Conservation (phyloP, 2,113 vertebrate genomes). For the Lagopus muta region DNA sequence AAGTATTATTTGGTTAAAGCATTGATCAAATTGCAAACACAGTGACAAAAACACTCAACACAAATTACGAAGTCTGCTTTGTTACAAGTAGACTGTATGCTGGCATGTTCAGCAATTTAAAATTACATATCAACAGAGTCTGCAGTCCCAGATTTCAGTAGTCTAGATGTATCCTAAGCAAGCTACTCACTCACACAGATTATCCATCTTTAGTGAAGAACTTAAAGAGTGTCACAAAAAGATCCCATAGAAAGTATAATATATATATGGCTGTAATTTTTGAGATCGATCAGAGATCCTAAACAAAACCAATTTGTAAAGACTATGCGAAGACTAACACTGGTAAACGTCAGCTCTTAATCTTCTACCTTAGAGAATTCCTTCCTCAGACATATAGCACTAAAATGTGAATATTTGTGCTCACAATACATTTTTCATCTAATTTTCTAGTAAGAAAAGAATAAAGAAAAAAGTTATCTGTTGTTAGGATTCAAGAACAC, state of each 20-base stretch:
- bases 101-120: background rate
- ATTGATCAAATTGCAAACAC: background rate
- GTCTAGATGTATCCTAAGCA: background rate
- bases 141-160: background rate
- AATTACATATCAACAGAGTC: background rate
- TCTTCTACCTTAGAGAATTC: background rate
- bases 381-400: background rate
- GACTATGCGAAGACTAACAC: background rate
- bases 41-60: background rate
- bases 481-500: background rate
- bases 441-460: background rate
- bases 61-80: background rate
- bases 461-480: background rate
- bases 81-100: background rate
- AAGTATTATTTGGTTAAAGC: background rate
- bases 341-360: background rate
- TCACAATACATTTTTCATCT: background rate
- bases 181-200: background rate
- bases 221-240: background rate
- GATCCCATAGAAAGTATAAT: background rate
- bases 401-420: background rate
- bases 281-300: background rate
- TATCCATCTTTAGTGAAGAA: background rate
- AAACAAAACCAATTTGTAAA: background rate
- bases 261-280: background rate